Evolutionary conservation across 1,140 invertebrate species (phyloP), one percentile per base, ranked within the genome.

Genomic region (Brachionus sp.): DNA sequence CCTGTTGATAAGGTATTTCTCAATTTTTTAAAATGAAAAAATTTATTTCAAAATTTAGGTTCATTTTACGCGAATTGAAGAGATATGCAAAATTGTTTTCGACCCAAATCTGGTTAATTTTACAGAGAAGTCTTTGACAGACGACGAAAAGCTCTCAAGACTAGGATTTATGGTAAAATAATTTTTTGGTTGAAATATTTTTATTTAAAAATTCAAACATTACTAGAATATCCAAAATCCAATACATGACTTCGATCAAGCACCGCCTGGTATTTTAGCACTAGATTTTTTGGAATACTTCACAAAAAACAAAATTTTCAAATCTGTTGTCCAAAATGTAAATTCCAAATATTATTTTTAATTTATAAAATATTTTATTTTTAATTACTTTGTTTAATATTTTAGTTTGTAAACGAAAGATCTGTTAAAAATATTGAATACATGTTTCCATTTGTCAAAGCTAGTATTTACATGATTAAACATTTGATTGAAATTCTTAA

Each of bases 401-500:
- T 53, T 57, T 12, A 62, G 50, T 80, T 80, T 39, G 77, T 80
- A 5, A 62, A 37, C 33, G 50, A 66, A 12, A 37, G 57, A 62
- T 66, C n/a, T 66, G 39, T 29, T 5, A 80, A 62, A 62, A 75
- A 39, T 29, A 23, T 37, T 19, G 77, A 80, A 39, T 80, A 80
- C 39, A 25, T 35, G 23, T 80, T 80, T 80, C 77, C 77, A 2
- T 80, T 80, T 80, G 77, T 35, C 6, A 80, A 80, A 80, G 77
- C 77, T 3, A 62, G 77, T 80, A n/a, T 80, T 29, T 25, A 80
- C 16, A 57, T 80, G 33, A 53, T 80, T 10, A 80, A 80, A 50
- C 39, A 80, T 62, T 23, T 80, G 12, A 35, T 13, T 44, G 77
- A 62, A 12, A 29, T 57, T 29, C n/a, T 80, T 10, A 25, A 64